These are phyloP conservation scores for Agelas oroides DNA, from an alignment of 37 sponge, comb jelly and placozoan genomes.

Conservation along the genomic window DNA sequence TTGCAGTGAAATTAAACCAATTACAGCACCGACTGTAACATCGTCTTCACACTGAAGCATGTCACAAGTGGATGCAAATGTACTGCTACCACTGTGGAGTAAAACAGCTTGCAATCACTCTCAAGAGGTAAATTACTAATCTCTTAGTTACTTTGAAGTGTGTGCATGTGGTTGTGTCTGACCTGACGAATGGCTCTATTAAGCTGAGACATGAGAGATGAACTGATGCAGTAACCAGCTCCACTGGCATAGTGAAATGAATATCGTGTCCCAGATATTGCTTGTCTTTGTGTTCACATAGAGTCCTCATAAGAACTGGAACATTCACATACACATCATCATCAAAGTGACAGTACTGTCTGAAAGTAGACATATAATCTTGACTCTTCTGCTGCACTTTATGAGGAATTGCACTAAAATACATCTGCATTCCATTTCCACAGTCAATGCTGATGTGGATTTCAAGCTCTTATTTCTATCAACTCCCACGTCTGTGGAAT, in stretches of 20 bases:
- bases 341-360: constrained; percentile 77
- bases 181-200: constrained; percentile 38
- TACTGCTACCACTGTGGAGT: not conserved
- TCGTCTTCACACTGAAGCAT: constrained; percentile 32
- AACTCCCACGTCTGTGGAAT: no score
- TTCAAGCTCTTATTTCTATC: no score
- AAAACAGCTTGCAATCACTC: no score
- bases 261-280: constrained; percentile 35
- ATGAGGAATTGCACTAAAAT: no score
- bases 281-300: constrained; percentile 18
- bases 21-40: constrained; percentile 36
- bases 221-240: constrained; percentile 54
- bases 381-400: no score
- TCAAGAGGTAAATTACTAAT: no score
- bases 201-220: constrained; percentile 37
- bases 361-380: no score
- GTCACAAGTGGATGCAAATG: constrained; percentile 15
- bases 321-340: constrained; percentile 76
- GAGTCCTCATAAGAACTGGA: constrained; percentile 2
- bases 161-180: no score
- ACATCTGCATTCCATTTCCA: no score
- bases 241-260: constrained; percentile 50
- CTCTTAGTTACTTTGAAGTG: no score
- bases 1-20: constrained; percentile 47
- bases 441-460: no score